Percentiles rank a stretch among this genome's conserved stretches.
These are phyloP conservation scores for Enteromius anoplus DNA, from an alignment of 2,797 vertebrate species.

Conservation along the genomic window DNA sequence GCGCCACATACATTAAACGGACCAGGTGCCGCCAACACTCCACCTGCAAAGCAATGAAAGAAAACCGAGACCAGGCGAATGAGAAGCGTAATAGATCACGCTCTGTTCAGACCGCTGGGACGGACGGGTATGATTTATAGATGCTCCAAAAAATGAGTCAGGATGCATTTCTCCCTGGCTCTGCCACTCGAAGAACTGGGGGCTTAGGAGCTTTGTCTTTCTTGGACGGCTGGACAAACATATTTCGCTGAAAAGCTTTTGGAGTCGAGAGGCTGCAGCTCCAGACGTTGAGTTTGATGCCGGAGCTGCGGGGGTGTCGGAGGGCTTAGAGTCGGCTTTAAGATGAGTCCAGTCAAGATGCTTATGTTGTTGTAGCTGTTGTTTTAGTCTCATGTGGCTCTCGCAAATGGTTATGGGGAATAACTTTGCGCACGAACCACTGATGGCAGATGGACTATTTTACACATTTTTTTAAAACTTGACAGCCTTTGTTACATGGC, in stretches of 20 bases:
- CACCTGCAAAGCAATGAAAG: constrained; percentile 30
- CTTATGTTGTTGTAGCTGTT: constrained; percentile 48
- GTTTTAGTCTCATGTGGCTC: constrained; percentile 41
- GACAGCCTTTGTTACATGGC: too few relatives aligned
- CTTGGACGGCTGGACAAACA: constrained; percentile 51
- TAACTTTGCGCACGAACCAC: neutral
- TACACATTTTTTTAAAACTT: too few relatives aligned
- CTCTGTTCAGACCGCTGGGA: constrained; percentile 67
- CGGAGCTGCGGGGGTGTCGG: constrained; percentile 23
- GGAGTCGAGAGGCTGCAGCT: constrained; percentile 18
- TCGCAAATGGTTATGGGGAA: constrained; percentile 6
- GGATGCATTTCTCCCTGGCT: constrained; percentile 30
- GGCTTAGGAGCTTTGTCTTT: constrained; percentile 53
- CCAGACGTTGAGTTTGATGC: constrained; percentile 43
- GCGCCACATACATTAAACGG: constrained; percentile 34
- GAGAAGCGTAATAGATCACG: constrained; percentile 73
- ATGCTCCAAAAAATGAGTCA: constrained; percentile 76
- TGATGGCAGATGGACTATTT: too few relatives aligned
- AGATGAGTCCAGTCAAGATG: constrained; percentile 50
- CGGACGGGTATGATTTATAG: constrained; percentile 71
- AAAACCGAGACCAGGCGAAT: neutral
- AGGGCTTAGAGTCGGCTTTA: constrained; percentile 48
- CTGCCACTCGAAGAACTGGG: constrained; percentile 8
- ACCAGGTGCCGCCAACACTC: constrained; percentile 38
- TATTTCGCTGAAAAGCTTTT: constrained; percentile 43